phyloP scores from a whole-genome alignment of 2,797 vertebrate genomes.

The Helarctos malayanus region DNA sequence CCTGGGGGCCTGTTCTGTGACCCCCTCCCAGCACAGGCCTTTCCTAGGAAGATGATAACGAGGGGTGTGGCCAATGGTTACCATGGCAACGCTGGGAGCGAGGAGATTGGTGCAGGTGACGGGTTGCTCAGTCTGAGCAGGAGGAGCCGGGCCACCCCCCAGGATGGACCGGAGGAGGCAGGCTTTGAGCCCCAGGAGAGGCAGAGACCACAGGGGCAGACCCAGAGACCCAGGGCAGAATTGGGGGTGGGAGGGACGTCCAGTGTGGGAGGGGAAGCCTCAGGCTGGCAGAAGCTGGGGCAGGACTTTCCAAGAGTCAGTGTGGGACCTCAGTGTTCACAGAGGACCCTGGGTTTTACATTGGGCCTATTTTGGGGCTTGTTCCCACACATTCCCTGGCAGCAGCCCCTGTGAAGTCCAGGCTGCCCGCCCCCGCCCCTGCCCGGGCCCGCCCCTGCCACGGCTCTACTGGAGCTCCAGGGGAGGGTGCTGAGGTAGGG shows the following conservation, averaged over 20 bases:
- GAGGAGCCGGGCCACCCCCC: background rate
- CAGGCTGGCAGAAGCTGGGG: background rate
- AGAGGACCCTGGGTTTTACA: constrained; percentile 45
- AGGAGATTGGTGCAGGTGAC: background rate
- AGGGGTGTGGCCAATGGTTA: constrained; percentile 77
- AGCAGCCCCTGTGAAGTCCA: constrained; percentile 27
- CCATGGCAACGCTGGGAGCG: constrained; percentile 72
- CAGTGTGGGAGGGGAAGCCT: background rate
- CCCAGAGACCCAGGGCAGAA: background rate
- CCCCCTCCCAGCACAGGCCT: background rate
- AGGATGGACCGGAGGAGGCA: background rate
- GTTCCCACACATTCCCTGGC: constrained; percentile 23
- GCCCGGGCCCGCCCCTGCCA: background rate
- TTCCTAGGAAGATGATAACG: background rate
- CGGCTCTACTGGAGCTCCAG: background rate
- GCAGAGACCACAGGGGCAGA: background rate
- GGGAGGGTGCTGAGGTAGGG: constrained; percentile 6
- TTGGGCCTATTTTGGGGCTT: background rate
- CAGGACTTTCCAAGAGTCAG: background rate
- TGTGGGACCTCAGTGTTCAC: background rate
- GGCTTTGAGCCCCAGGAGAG: background rate
- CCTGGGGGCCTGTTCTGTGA: background rate
- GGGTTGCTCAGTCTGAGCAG: background rate
- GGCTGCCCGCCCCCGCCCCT: background rate
- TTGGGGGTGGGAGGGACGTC: background rate